Evolutionary conservation across 2,113 vertebrate species (phyloP).

Genomic region (Bufo bufo): DNA sequence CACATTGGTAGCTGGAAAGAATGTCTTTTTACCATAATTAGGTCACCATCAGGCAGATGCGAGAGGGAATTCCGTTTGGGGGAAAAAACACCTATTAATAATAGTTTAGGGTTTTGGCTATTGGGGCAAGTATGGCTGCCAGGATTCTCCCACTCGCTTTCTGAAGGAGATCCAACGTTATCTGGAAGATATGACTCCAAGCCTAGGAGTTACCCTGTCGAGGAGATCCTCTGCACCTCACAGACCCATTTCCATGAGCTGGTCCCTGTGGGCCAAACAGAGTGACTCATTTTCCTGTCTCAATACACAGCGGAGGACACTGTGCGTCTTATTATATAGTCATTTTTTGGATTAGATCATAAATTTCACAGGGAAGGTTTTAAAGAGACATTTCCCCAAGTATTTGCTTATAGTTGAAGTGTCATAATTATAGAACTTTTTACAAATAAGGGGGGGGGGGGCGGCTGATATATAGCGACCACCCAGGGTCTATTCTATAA

Average conservation of each 20-base stretch:
- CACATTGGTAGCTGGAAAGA: conserved; percentile 42
- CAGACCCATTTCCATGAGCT: conserved; percentile 14
- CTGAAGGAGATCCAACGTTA: conserved; percentile 42
- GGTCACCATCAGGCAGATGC: conserved; percentile 35
- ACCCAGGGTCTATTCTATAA: not conserved
- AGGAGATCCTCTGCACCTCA: conserved; percentile 9
- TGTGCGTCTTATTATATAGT: not conserved
- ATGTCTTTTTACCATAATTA: conserved; percentile 31
- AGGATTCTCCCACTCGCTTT: conserved; percentile 30
- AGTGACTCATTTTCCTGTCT: conserved; percentile 52
- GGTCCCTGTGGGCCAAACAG: conserved; percentile 25
- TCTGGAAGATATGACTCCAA: conserved; percentile 45
- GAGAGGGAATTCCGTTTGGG: conserved; percentile 46
- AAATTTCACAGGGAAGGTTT: not conserved
- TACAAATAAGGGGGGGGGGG: not conserved
- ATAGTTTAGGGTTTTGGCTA: conserved; percentile 43
- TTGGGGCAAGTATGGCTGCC: conserved; percentile 14
- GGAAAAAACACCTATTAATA: conserved; percentile 46
- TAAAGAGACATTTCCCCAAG: not conserved
- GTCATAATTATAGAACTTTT: not conserved
- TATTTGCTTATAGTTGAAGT: not conserved
- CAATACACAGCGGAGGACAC: conserved; percentile 20
- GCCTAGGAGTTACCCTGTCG: conserved; percentile 10
- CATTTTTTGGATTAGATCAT: conserved; percentile 11
- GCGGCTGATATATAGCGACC: not conserved